phyloP scores from a whole-genome alignment of 2,888 invertebrate species.

The Caradrina clavipalpis region DNA sequence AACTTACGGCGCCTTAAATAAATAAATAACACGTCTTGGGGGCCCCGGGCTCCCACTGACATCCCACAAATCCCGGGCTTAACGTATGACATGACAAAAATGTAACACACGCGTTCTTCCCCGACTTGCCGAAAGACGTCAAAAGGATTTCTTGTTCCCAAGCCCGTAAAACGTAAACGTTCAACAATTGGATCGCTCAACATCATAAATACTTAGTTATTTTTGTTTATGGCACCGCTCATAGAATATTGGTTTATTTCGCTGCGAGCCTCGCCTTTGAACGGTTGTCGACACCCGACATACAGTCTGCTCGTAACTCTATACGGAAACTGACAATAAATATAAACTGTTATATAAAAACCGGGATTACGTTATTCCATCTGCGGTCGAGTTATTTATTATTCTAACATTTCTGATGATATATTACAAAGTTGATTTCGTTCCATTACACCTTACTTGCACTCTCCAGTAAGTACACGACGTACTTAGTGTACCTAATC shows the following conservation, averaged over 20 bases:
- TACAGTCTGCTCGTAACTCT: constrained; percentile 63
- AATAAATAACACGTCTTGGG: constrained; percentile 37
- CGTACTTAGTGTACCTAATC: constrained; percentile 4
- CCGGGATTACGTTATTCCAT: constrained; percentile 41
- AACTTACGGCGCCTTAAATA: constrained; percentile 40
- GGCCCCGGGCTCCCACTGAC: constrained; percentile 22
- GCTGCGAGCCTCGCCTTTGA: constrained; percentile 65
- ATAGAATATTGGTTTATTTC: constrained; percentile 68
- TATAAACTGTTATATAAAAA: constrained; percentile 63
- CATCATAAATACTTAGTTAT: constrained; percentile 56
- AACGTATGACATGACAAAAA: constrained; percentile 60
- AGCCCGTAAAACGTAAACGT: constrained; percentile 49
- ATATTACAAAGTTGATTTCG: constrained; percentile 33
- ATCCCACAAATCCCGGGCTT: constrained; percentile 57
- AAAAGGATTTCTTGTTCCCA: constrained; percentile 58
- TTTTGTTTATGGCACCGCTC: constrained; percentile 61
- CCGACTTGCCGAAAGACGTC: constrained; percentile 50
- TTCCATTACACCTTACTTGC: constrained; percentile 31
- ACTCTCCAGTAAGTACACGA: constrained; percentile 26
- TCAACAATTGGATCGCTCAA: constrained; percentile 53
- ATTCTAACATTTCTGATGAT: constrained; percentile 29
- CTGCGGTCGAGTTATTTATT: constrained; percentile 53
- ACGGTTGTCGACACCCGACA: constrained; percentile 66
- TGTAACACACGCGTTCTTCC: constrained; percentile 50
- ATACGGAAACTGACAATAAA: constrained; percentile 65